A percentile compares a stretch with the other conserved stretches of the same genome.
These are phyloP conservation scores for Aselliscus stoliczkanus DNA, from an alignment of 2,797 vertebrate genomes.

Conservation along the genomic window DNA sequence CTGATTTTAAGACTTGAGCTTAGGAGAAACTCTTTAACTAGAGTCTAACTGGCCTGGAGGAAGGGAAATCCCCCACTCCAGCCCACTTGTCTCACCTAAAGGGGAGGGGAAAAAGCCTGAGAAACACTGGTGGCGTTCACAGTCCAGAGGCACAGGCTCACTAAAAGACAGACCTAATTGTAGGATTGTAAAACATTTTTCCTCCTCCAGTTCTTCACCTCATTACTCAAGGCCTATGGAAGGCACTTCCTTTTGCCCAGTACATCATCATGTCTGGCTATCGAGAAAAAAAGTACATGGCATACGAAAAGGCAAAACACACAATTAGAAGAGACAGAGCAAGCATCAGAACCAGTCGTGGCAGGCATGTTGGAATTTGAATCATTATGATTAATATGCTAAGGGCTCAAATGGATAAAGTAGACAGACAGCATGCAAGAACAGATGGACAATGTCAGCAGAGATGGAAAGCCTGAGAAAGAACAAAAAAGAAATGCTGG, in stretches of 20 bases:
- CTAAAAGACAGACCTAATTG: background rate
- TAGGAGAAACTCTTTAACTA: background rate
- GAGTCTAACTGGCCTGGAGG: background rate
- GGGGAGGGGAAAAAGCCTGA: background rate
- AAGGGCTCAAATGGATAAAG: background rate
- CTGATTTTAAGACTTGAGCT: background rate
- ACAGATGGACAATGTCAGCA: background rate
- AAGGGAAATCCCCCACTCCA: background rate
- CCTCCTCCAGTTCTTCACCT: too few species aligned
- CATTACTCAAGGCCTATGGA: background rate
- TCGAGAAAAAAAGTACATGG: background rate
- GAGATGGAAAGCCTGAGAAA: background rate
- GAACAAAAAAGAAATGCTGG: background rate
- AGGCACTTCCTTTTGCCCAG: background rate
- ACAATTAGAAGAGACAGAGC: background rate
- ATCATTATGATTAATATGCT: background rate
- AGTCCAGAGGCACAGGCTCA: background rate
- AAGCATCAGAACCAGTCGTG: background rate
- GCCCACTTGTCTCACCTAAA: background rate
- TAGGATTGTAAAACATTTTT: background rate
- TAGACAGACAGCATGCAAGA: background rate
- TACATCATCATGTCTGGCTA: background rate
- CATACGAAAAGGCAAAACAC: background rate
- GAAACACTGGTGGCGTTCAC: background rate
- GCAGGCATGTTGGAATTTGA: background rate